Base-by-base conservation (phyloP, 2,888 invertebrate species). In the Stenolophus ochropezus region DNA sequence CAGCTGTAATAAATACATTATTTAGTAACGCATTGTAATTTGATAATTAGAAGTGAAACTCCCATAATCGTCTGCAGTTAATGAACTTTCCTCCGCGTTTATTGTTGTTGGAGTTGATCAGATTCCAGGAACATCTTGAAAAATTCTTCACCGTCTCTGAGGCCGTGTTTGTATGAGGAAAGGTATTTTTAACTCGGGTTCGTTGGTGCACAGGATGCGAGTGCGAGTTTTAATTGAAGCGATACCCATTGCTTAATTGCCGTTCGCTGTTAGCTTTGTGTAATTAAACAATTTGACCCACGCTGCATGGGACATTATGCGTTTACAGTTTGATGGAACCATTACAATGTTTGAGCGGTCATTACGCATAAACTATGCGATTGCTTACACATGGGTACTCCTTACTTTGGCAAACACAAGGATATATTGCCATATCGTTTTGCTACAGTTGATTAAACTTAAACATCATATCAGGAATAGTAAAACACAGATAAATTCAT, bases 241-340 rank as follows among this genome's bases (percentile, higher is more conserved):
- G 20, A 21, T 56, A 21, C 18, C 20, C 56, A 56, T 56, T 18
- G 56, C 8, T 56, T 56, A 56, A 56, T 56, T 56, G 21, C 56
- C 20, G 20, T 56, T 56, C 21, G 56, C 21, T 56, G 56, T 56
- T 56, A 56, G 56, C 56, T 56, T 56, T 56, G 18, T 56, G 56
- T 20, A 56, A 56, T 56, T 56, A 56, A 2, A 51, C 18, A 51
- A 51, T 51, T 51, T 51, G 14, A 51, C 16, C 14, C 51, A 42
- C 14, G 3, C 51, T 51, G 51, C 16, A 51, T 51, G 14, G 14
- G 18, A 16, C 25, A 20, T 61, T 61, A 6, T 61, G 61, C 25
- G 21, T 20, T 61, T 61, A 42, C 33, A 42, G 33, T 42, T 42
- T 42, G 11, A 6, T 42, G 33, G 2, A 42, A 42, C 33, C 33